Evolutionary conservation across 1,140 invertebrate species (phyloP).

Genomic region (Drosophila bocqueti): DNA sequence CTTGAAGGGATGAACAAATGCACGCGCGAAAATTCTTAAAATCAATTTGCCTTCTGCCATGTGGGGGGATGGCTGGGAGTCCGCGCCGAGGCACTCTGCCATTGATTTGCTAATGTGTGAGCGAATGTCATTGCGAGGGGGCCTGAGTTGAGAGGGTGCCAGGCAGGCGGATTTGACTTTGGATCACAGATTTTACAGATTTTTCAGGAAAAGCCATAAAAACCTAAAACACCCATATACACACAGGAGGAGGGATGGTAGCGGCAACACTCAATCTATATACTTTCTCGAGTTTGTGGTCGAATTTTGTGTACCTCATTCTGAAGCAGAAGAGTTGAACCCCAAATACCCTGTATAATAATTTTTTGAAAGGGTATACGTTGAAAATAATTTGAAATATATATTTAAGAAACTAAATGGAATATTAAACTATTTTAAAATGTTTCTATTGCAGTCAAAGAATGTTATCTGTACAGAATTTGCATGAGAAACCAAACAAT

Average conservation of each 20-base stretch:
- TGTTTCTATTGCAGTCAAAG: not conserved
- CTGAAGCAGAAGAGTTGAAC: not conserved
- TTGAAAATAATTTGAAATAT: not conserved
- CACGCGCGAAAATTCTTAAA: constrained; percentile 79
- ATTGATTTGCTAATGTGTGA: constrained; percentile 53
- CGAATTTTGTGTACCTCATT: constrained; percentile 1
- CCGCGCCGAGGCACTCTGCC: constrained; percentile 14
- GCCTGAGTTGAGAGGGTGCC: not conserved
- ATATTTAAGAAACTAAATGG: not conserved
- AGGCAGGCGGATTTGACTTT: constrained; percentile 27
- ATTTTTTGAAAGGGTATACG: not conserved
- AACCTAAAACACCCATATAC: not conserved
- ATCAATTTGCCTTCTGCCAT: constrained; percentile 67
- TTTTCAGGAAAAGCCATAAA: constrained; percentile 44
- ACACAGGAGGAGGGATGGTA: too few species aligned
- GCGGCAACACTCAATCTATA: constrained; percentile 1
- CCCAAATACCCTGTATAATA: not conserved
- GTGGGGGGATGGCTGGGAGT: constrained; percentile 16
- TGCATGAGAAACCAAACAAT: not conserved
- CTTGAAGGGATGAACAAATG: constrained; percentile 78
- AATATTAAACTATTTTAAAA: not conserved
- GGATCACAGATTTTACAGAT: constrained; percentile 16
- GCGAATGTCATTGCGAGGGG: constrained; percentile 60
- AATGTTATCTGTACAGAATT: not conserved
- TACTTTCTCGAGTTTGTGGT: not conserved